Evolutionary conservation across 35 echinoderm and acorn worm genomes (phyloP), one percentile per base, ranked within the genome.

Genomic region (Nesometra sesokonis): DNA sequence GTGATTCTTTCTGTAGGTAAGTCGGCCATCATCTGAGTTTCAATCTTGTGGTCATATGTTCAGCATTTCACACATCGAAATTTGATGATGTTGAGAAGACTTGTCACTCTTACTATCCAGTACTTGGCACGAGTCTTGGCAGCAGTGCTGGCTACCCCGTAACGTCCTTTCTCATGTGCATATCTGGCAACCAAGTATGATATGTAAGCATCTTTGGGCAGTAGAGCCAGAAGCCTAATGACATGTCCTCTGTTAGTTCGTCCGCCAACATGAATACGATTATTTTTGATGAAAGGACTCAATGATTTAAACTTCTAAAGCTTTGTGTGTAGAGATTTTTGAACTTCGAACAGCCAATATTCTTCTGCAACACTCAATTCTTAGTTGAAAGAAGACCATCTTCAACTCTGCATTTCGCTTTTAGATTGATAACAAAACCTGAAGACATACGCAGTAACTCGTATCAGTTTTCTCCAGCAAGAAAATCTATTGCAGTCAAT

Each of bases 361-460:
- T 5, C 78, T 35, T 90, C 86, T 0, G 85, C 85, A 19, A 33
- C 79, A 32, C 57, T 31, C 35, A 94, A 13, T 76, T 90, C 89
- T 29, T 31, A 29, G 82, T 19, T 27, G 30, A 77, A 23, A 93
- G 78, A 47, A 47, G n/a, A 35, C 77, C 34, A 39, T 32, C 5
- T 34, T 88, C 57, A 32, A 39, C n/a, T 30, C 27, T 78, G 47
- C 87, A 46, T 87, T 47, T 86, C 23, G 78, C 35, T 5, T 83
- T 80, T 37, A 93, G 76, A 34, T 90, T 90, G 13, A 32, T 5
- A 23, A 93, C 34, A 80, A 93, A 93, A n/a, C 79, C 88, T 83
- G 8, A 90, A 34, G 9, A 94, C 92, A 84, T 91, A 94, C 23
- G 92, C 89, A 78, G 92, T 93, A 76, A 87, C 88, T 93, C 92